Conservation (phyloP, 2,888 invertebrate genomes). For the Brachylomia viminalis region DNA sequence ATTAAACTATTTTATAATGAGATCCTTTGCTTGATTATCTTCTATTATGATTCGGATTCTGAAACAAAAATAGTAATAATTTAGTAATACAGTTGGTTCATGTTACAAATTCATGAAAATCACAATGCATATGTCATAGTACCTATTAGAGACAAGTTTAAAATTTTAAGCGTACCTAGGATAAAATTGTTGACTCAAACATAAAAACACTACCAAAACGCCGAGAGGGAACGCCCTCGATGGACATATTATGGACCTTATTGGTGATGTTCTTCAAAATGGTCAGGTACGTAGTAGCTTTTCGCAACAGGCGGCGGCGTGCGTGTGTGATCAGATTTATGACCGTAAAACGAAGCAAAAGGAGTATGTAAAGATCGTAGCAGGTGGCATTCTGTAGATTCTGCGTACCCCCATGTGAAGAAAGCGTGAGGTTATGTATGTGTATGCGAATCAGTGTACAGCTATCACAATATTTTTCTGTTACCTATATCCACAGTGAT, state of each 20-base stretch:
- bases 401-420: not conserved
- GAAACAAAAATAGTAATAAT: slow-evolving; percentile 34
- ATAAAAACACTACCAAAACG: not conserved
- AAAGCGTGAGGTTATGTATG: not conserved
- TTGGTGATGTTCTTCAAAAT: not conserved
- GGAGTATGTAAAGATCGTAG: not conserved
- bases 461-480: not conserved
- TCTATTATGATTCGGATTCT: slow-evolving; percentile 54
- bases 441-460: not conserved
- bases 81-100: not conserved
- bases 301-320: not conserved
- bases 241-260: too few relatives aligned
- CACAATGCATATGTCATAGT: too few relatives aligned
- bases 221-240: not conserved
- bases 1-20: slow-evolving; percentile 55
- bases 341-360: not conserved
- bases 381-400: not conserved
- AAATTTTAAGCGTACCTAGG: not conserved
- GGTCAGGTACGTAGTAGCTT: too few relatives aligned
- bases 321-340: too few relatives aligned
- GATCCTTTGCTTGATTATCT: slow-evolving; percentile 50
- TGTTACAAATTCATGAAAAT: not conserved
- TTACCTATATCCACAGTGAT: not conserved
- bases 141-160: not conserved
- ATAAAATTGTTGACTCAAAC: not conserved